phyloP scores from a whole-genome alignment of 2,888 invertebrate species.

The Cyaniris semiargus region DNA sequence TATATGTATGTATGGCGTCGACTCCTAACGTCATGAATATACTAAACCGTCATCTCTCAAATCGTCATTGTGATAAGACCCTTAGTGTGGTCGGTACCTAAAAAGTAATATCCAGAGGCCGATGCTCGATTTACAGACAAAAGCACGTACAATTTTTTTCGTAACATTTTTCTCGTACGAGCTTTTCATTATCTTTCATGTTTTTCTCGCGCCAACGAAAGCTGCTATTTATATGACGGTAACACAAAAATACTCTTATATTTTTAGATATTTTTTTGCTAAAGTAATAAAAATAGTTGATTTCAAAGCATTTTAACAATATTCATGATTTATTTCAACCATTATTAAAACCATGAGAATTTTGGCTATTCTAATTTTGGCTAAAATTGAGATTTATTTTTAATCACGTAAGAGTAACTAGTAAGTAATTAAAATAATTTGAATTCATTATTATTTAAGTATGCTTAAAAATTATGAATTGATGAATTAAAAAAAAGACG shows the following conservation, averaged over 20 bases:
- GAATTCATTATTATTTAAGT: background rate
- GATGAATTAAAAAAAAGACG: background rate
- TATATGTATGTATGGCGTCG: too few relatives aligned
- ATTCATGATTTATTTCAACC: background rate
- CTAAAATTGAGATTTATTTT: background rate
- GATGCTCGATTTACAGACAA: background rate
- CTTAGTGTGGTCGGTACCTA: background rate
- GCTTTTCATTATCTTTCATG: conserved; percentile 2
- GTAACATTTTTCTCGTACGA: background rate
- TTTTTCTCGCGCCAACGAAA: background rate
- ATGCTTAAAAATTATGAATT: background rate
- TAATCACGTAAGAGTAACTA: background rate
- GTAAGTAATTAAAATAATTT: background rate
- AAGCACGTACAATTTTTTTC: background rate
- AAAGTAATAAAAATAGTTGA: background rate
- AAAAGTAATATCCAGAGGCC: background rate
- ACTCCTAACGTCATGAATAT: too few relatives aligned
- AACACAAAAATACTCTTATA: background rate
- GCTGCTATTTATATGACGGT: background rate
- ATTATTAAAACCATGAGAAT: conserved; percentile 1
- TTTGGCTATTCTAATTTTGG: background rate
- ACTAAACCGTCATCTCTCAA: too few relatives aligned
- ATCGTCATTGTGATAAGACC: background rate
- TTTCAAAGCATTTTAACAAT: background rate
- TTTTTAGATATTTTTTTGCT: background rate